Conservation (phyloP, 2,888 invertebrate species). For the Chelonus formosanus region DNA sequence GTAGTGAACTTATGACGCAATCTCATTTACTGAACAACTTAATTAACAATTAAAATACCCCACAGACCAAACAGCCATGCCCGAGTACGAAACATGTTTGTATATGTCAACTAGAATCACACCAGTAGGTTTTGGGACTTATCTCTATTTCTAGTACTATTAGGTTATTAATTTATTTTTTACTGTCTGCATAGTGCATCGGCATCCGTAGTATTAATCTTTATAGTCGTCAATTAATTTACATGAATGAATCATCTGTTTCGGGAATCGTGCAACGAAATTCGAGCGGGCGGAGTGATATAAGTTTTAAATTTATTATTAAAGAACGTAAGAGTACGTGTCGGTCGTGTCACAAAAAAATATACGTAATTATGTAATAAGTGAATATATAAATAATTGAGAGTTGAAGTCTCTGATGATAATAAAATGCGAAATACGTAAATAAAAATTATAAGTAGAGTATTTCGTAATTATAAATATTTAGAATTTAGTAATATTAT, state of each 20-base stretch:
- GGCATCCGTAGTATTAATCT: slow-evolving; percentile 42
- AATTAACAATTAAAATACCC: slow-evolving; percentile 5
- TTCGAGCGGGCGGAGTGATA: slow-evolving; percentile 39
- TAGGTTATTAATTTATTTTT: slow-evolving; percentile 28
- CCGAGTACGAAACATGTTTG: slow-evolving; percentile 33
- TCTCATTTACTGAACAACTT: slow-evolving; percentile 30
- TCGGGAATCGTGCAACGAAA: slow-evolving; percentile 45
- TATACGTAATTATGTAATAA: too few species aligned
- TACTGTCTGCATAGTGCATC: slow-evolving; percentile 41
- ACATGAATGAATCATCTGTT: slow-evolving; percentile 21
- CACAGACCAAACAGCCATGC: slow-evolving; percentile 37
- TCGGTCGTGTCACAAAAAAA: too few species aligned
- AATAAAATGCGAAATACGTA: slow-evolving; percentile 40
- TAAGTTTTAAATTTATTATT: slow-evolving; percentile 18
- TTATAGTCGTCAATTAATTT: slow-evolving; percentile 21
- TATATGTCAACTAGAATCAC: slow-evolving; percentile 31
- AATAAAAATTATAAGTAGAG: slow-evolving; percentile 37
- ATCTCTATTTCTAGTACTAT: slow-evolving; percentile 20
- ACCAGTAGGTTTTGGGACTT: slow-evolving; percentile 26
- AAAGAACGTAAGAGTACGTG: slow-evolving; percentile 3
- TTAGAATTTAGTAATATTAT: slow-evolving; percentile 26
- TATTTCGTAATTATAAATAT: slow-evolving; percentile 11
- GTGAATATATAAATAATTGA: slow-evolving; percentile 32
- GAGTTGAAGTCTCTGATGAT: slow-evolving; percentile 16
- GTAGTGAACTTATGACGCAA: slow-evolving; percentile 44